Percentiles rank a stretch among this genome's conserved stretches.
Evolutionary conservation across 2,113 vertebrate species (phyloP).

Genomic region (Emydocephalus ijimae): DNA sequence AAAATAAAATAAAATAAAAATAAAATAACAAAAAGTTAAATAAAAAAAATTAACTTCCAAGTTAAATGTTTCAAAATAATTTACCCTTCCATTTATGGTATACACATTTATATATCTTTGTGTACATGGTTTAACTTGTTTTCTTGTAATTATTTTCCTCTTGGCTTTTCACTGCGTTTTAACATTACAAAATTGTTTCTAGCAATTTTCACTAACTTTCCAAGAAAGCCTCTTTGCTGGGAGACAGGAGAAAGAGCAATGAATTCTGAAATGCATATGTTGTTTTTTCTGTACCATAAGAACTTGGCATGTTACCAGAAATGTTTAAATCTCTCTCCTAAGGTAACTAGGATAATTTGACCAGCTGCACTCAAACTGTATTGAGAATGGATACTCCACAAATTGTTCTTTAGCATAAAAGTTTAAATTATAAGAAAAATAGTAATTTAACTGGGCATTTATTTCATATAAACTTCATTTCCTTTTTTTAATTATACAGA

Average conservation of each 20-base stretch:
- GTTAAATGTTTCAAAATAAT: neutral
- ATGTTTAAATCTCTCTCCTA: slow-evolving; percentile 66
- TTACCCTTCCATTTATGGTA: neutral
- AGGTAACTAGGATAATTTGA: slow-evolving; percentile 59
- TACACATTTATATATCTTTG: neutral
- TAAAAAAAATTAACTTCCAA: neutral
- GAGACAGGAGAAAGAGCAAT: slow-evolving; percentile 12
- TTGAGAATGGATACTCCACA: slow-evolving; percentile 67
- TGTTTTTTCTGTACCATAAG: slow-evolving; percentile 54
- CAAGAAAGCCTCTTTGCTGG: slow-evolving; percentile 28
- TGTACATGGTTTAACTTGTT: neutral
- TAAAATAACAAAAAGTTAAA: neutral
- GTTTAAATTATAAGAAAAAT: slow-evolving; percentile 68
- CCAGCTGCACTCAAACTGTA: slow-evolving; percentile 70
- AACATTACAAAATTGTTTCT: neutral
- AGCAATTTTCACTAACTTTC: slow-evolving; percentile 26
- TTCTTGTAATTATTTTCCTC: neutral
- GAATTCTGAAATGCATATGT: slow-evolving; percentile 58
- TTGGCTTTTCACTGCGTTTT: slow-evolving; percentile 6
- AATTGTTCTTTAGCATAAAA: slow-evolving; percentile 68
- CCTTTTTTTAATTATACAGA: slow-evolving; percentile 76
- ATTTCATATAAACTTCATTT: slow-evolving; percentile 79
- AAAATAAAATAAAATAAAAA: neutral
- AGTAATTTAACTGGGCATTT: slow-evolving; percentile 68
- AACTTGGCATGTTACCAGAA: slow-evolving; percentile 59